Conservation (phyloP, 2,797 vertebrate species). For the Sebastes itinus region DNA sequence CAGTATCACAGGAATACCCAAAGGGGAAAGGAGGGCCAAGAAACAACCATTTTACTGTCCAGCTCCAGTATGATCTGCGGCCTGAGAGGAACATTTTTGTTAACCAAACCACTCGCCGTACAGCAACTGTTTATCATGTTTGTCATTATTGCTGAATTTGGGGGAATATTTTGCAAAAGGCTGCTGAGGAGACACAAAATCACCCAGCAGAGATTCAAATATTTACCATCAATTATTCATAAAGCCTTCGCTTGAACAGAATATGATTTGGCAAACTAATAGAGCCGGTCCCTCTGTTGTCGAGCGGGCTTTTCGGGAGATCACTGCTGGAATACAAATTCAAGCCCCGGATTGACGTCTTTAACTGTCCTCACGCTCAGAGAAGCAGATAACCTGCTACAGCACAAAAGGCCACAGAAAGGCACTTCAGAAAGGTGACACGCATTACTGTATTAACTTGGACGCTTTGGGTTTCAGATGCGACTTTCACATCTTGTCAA, state of each 20-base stretch:
- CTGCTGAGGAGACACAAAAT: slow-evolving; percentile 57
- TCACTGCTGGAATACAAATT: slow-evolving; percentile 64
- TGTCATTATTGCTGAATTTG: slow-evolving; percentile 47
- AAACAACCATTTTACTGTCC: slow-evolving; percentile 21
- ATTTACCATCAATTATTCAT: slow-evolving; percentile 75
- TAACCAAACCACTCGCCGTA: slow-evolving; percentile 14
- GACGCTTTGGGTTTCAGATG: slow-evolving; percentile 7
- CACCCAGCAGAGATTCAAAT: slow-evolving; percentile 60
- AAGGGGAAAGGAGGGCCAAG: neutral
- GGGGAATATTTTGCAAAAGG: slow-evolving; percentile 39
- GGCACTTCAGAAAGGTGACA: slow-evolving; percentile 30
- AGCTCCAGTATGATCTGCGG: neutral
- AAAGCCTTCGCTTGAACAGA: slow-evolving; percentile 57
- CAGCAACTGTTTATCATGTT: slow-evolving; percentile 45
- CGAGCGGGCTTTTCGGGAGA: slow-evolving; percentile 28
- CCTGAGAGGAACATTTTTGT: slow-evolving; percentile 6
- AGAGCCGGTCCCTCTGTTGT: slow-evolving; percentile 51
- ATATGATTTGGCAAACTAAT: slow-evolving; percentile 65
- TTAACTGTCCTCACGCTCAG: slow-evolving; percentile 41
- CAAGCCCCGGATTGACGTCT: slow-evolving; percentile 9
- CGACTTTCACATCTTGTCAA: slow-evolving; percentile 41
- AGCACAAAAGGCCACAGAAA: slow-evolving; percentile 11
- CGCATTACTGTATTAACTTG: slow-evolving; percentile 1
- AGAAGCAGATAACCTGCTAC: slow-evolving; percentile 27
- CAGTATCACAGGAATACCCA: slow-evolving; percentile 4